These are phyloP conservation scores for Tonatia bakeri DNA, from an alignment of 2,113 vertebrate genomes.

Conservation along the genomic window DNA sequence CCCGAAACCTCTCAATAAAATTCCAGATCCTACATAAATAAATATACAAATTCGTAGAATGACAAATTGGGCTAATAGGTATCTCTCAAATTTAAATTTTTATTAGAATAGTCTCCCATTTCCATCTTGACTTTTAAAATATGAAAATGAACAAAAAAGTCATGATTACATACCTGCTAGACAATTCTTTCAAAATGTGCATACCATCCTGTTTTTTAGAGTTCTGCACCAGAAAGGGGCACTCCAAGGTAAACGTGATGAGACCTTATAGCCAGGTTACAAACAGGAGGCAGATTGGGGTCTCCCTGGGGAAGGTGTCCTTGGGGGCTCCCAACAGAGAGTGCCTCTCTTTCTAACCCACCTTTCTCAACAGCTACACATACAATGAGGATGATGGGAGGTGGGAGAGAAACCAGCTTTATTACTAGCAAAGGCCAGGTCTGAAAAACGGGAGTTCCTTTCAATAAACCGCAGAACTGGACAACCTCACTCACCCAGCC, in stretches of 20 bases:
- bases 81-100: background rate
- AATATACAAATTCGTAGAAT: background rate
- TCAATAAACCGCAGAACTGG: background rate
- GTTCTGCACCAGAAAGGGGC: background rate
- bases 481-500: background rate
- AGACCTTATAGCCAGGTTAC: background rate
- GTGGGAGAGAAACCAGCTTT: background rate
- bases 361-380: background rate
- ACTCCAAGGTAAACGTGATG: background rate
- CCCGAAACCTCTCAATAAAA: background rate
- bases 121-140: background rate
- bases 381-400: background rate
- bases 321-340: no score
- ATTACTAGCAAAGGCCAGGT: background rate
- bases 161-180: background rate
- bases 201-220: background rate
- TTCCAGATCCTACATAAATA: background rate
- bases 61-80: background rate
- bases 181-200: background rate
- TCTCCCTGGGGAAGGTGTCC: no score
- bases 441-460: background rate
- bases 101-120: background rate
- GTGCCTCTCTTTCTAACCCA: background rate
- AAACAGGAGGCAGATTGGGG: background rate
- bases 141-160: background rate